Conservation (phyloP, 2,113 vertebrate genomes). For the Hippopotamus amphibius region DNA sequence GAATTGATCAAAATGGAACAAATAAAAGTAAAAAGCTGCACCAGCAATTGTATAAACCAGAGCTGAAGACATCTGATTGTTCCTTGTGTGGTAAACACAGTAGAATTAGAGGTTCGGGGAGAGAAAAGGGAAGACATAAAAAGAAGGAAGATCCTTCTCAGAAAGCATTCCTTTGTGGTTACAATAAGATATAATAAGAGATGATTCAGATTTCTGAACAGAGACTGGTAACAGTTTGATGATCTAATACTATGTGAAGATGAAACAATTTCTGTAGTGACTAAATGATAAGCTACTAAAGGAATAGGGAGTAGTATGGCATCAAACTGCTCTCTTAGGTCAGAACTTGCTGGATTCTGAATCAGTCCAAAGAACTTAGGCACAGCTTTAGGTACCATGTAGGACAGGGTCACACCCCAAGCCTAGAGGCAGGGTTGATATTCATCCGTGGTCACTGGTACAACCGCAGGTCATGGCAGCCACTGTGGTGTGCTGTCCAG, state of each 20-base stretch:
- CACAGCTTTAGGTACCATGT: background rate
- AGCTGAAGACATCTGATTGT: background rate
- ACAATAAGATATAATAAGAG: background rate
- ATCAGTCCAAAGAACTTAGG: background rate
- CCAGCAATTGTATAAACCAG: background rate
- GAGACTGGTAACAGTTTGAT: background rate
- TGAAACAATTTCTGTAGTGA: background rate
- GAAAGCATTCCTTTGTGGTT: conserved; percentile 12
- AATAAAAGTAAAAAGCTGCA: background rate
- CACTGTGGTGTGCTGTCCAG: background rate
- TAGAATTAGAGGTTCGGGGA: background rate
- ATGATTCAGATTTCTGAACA: background rate
- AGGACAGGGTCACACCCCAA: background rate
- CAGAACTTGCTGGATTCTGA: background rate
- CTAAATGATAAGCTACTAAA: background rate
- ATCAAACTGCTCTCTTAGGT: background rate
- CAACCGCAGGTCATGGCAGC: background rate
- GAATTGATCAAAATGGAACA: conserved; percentile 44
- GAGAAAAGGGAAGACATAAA: background rate
- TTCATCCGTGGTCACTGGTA: background rate
- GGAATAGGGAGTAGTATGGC: background rate
- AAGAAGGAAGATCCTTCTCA: background rate
- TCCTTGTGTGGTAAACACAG: background rate
- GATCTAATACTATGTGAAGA: conserved; percentile 6
- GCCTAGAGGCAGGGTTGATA: background rate